Percentiles rank a stretch among this genome's conserved stretches.
Conservation (phyloP, 2,113 vertebrate species). For the Microcebus ravelobensis region DNA sequence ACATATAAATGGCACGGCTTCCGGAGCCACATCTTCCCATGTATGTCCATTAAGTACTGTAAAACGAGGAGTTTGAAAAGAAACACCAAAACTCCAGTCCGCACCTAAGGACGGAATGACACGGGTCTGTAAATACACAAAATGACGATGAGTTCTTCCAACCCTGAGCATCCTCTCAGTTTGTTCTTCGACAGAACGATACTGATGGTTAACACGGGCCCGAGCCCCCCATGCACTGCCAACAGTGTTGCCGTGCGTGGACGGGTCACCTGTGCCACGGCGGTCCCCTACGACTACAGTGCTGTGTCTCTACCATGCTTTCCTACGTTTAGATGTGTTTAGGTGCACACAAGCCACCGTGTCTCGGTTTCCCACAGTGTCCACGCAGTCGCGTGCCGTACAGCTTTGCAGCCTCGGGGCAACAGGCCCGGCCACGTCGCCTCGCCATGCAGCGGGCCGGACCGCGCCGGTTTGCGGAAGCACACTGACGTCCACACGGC, state of each 20-base stretch:
- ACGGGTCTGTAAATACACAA: fast-evolving
- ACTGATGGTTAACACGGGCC: no score
- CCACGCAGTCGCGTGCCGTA: fast-evolving
- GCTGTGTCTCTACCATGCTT: not conserved
- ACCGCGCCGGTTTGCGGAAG: not conserved
- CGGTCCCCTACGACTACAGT: not conserved
- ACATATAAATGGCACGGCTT: conserved; percentile 91
- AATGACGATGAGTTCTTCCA: fast-evolving
- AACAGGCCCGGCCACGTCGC: fast-evolving
- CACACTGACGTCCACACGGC: not conserved
- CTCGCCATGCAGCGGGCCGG: fast-evolving
- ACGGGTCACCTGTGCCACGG: fast-evolving
- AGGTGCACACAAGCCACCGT: not conserved
- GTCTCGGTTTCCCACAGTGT: not conserved
- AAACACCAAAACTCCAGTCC: conserved; percentile 91
- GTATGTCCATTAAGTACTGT: conserved; percentile 89
- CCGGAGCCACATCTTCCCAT: conserved; percentile 94
- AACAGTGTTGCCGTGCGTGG: no score
- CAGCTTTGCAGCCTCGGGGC: not conserved
- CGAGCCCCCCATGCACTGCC: no score
- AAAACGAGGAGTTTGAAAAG: conserved; percentile 95
- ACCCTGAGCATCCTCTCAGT: fast-evolving
- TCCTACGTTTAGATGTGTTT: not conserved
- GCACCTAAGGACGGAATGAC: conserved; percentile 86
- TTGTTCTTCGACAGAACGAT: no score